phyloP scores from a whole-genome alignment of 2,797 vertebrate species.

The Cynodonichthys magdalenae region DNA sequence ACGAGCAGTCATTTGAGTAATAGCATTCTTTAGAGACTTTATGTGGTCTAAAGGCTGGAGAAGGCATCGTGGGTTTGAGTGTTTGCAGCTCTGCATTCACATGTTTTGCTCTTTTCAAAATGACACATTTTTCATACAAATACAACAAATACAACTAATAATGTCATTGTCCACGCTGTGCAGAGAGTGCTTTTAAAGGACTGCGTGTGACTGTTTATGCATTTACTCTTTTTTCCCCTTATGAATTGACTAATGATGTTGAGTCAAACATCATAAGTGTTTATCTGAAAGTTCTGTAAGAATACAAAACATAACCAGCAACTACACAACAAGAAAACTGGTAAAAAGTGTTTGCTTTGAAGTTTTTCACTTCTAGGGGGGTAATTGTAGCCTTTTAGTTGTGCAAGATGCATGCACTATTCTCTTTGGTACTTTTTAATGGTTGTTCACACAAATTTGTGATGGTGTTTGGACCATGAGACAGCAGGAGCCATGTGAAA shows the following conservation, averaged over 20 bases:
- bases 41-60: not conserved
- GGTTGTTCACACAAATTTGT: not conserved
- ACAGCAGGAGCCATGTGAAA: not conserved
- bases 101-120: slow-evolving; percentile 13
- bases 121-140: slow-evolving; percentile 7
- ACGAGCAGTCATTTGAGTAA: slow-evolving; percentile 1
- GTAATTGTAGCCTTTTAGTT: not conserved
- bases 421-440: not conserved
- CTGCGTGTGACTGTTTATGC: not conserved
- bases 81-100: not conserved
- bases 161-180: not conserved
- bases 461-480: not conserved
- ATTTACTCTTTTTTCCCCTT: not conserved
- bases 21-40: slow-evolving; percentile 7
- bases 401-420: too few relatives aligned
- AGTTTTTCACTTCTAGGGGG: not conserved
- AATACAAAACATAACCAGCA: not conserved
- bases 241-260: not conserved
- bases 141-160: slow-evolving; percentile 1
- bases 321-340: not conserved
- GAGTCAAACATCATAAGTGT: slow-evolving; percentile 1
- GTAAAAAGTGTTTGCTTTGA: not conserved
- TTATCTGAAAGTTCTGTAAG: not conserved
- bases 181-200: slow-evolving; percentile 1
- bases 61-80: not conserved